Evolutionary conservation across 2,888 invertebrate genomes (phyloP), one percentile per base, ranked within the genome.

Genomic region (Ochropacha duplaris): DNA sequence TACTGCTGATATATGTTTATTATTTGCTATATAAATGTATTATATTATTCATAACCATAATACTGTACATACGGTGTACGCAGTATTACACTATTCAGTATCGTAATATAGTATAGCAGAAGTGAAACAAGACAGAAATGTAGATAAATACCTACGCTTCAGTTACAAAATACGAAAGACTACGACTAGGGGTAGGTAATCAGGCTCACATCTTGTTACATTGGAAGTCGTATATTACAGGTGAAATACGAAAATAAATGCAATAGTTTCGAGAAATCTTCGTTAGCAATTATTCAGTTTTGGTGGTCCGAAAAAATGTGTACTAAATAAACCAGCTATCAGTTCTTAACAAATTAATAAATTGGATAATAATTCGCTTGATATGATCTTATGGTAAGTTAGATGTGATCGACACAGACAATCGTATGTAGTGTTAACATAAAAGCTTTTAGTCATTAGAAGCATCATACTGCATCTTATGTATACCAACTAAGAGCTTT

Each of bases 311-410:
- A 76, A 81, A 80, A 74, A 70, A 84, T 86, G 89, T 89, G 87
- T 79, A 74, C 66, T 60, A 77, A 75, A 76, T 83, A 84, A 78
- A 78, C 63, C 72, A 71, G 68, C 66, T 72, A 73, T 78, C 75
- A 79, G 75, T 81, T 83, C 62, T 76, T 69, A 68, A 76, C 72
- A 69, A 69, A 78, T 74, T 73, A 72, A 60, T 74, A 79, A 81
- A 79, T 87, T 83, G 86, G 88, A 88, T 84, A 78, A 74, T 84
- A 85, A 83, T 87, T 83, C 85, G 77, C 85, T 88, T 87, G 76
- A 78, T 86, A 83, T 79, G 81, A 77, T 75, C 76, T 68, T 80
- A 87, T 88, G 92, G 92, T 92, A 92, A 92, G 92, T 92, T 86
- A 82, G 84, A 84, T 86, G 84, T 87, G 73, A 82, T 79, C 79